Evolutionary conservation across 2,888 invertebrate genomes (phyloP).

Genomic region (Ferrisia virgata): DNA sequence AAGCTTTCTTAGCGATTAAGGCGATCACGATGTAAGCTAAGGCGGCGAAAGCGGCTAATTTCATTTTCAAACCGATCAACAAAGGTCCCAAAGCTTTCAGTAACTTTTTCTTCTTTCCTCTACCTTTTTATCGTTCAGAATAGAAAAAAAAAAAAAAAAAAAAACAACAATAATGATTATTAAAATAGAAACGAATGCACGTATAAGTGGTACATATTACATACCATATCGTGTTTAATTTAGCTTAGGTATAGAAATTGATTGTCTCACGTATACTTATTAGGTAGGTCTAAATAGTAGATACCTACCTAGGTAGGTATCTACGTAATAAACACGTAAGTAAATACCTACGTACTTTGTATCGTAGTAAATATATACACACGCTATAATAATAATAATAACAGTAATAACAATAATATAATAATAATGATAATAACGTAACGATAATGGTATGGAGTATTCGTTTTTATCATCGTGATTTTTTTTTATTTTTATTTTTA

Average conservation of each 20-base stretch:
- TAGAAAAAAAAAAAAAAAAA: background rate
- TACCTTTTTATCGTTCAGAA: constrained; percentile 56
- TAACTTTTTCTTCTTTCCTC: constrained; percentile 61
- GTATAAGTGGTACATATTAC: no score
- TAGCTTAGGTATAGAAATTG: no score
- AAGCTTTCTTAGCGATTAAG: constrained; percentile 64
- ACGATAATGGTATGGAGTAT: background rate
- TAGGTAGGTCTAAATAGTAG: background rate
- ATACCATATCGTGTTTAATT: no score
- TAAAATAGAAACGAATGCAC: no score
- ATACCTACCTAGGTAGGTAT: background rate
- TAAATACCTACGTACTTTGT: no score
- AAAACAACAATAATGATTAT: background rate
- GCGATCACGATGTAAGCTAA: constrained; percentile 60
- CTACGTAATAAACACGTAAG: no score
- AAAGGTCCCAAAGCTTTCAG: constrained; percentile 60
- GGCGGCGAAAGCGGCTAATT: constrained; percentile 59
- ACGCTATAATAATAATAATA: background rate
- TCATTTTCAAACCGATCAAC: constrained; percentile 61
- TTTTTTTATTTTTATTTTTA: no score
- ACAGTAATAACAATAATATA: background rate
- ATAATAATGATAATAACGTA: background rate
- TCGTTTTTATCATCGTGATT: background rate
- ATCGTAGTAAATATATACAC: background rate
- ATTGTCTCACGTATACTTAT: no score